Percentiles rank a stretch among this genome's conserved stretches.
Conservation (phyloP, 2,888 invertebrate species). For the Agrotis exclamationis region DNA sequence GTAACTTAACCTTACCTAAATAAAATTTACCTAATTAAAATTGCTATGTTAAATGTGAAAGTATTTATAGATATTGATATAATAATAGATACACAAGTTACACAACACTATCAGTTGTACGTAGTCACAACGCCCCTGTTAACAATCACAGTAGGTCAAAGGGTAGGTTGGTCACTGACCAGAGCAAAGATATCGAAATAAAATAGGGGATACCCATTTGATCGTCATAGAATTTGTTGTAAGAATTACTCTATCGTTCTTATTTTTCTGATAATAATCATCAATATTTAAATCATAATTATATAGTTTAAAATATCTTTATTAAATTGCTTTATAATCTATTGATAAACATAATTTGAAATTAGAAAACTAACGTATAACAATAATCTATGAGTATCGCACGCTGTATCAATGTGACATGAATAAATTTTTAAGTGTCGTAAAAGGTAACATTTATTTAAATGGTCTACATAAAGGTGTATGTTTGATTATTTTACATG, state of each 20-base stretch:
- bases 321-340: background rate
- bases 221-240: constrained; percentile 4
- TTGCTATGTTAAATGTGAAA: no score
- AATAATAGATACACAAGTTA: background rate
- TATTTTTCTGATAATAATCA: background rate
- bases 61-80: background rate
- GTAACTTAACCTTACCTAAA: no score
- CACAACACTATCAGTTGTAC: background rate
- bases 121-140: background rate
- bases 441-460: constrained; percentile 3
- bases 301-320: background rate
- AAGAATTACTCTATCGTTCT: background rate
- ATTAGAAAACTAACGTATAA: background rate
- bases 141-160: constrained; percentile 17
- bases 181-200: constrained; percentile 3
- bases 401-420: constrained; percentile 5
- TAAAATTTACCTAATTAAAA: no score
- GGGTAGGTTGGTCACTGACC: constrained; percentile 4
- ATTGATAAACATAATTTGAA: background rate
- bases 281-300: background rate
- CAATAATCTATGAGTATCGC: constrained; percentile 3
- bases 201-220: background rate
- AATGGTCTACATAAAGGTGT: no score
- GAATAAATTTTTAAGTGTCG: background rate
- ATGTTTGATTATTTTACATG: background rate